Conservation (phyloP, 1,140 invertebrate species). For the Drosophila baimaii region DNA sequence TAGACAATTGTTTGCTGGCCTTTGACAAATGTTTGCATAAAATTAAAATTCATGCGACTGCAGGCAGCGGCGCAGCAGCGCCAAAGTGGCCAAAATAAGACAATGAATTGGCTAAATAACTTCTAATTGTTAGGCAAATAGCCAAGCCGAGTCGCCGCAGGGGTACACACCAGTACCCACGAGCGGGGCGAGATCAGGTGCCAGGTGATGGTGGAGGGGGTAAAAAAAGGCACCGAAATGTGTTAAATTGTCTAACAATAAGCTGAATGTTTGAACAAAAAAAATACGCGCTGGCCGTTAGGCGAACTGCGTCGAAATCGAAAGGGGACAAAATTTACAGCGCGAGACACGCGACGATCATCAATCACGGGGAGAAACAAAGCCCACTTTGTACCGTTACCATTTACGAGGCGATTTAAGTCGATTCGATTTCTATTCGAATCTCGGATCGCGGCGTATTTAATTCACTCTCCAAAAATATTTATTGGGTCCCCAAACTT, state of each 20-base stretch:
- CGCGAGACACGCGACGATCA: constrained; percentile 70
- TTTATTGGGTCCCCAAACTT: constrained; percentile 62
- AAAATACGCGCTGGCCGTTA: constrained; percentile 46
- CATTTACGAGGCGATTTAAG: constrained; percentile 26
- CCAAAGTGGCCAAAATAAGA: constrained; percentile 63
- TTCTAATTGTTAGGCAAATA: constrained; percentile 81
- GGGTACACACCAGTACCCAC: background rate
- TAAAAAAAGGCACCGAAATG: constrained; percentile 52
- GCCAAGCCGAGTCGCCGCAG: constrained; percentile 40
- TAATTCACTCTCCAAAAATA: constrained; percentile 23
- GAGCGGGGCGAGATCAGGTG: constrained; percentile 24
- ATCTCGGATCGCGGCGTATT: background rate
- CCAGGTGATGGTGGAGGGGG: constrained; percentile 12
- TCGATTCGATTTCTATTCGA: background rate
- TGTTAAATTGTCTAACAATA: constrained; percentile 75
- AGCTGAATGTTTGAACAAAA: constrained; percentile 54
- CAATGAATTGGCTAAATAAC: constrained; percentile 75
- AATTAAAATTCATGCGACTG: constrained; percentile 76
- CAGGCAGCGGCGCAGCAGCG: constrained; percentile 33
- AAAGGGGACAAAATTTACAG: constrained; percentile 74
- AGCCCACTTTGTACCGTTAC: constrained; percentile 44
- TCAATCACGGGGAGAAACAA: constrained; percentile 57
- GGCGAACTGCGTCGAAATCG: constrained; percentile 64
- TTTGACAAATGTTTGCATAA: constrained; percentile 73
- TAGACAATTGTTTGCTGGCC: constrained; percentile 40